Conservation (phyloP, 2,113 vertebrate species). For the Nematolebias whitei region DNA sequence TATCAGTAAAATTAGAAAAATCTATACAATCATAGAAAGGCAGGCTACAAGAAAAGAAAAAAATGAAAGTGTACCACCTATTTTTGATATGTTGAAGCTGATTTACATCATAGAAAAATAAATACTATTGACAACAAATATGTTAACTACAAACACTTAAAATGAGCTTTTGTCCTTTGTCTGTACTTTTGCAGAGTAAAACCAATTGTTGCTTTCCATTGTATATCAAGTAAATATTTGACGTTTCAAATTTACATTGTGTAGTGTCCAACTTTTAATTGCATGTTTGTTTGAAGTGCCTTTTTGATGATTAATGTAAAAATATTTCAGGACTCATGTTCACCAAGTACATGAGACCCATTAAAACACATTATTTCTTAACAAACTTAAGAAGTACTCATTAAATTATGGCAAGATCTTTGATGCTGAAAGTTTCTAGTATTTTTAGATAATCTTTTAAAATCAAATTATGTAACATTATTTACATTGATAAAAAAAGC, state of each 20-base stretch:
- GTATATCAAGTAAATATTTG: slow-evolving; percentile 26
- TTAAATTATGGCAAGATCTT: background rate
- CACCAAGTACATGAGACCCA: slow-evolving; percentile 23
- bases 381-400: background rate
- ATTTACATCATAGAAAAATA: slow-evolving; percentile 79
- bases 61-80: slow-evolving; percentile 51
- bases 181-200: slow-evolving; percentile 16
- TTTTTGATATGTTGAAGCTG: slow-evolving; percentile 61
- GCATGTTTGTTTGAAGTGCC: slow-evolving; percentile 48
- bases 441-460: background rate
- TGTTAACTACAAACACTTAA: slow-evolving; percentile 65
- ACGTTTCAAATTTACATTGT: slow-evolving; percentile 24
- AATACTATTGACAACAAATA: slow-evolving; percentile 82
- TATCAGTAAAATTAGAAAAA: slow-evolving; percentile 68
- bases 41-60: slow-evolving; percentile 55
- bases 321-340: slow-evolving; percentile 20
- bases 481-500: background rate
- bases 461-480: background rate
- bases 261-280: slow-evolving; percentile 4
- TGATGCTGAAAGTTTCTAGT: background rate
- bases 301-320: slow-evolving; percentile 24
- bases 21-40: slow-evolving; percentile 63
- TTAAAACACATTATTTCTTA: slow-evolving; percentile 19
- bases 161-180: slow-evolving; percentile 52
- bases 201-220: slow-evolving; percentile 26